Evolutionary conservation across 2,113 vertebrate genomes (phyloP), one percentile per base, ranked within the genome.

Genomic region (Nannospalax galili): DNA sequence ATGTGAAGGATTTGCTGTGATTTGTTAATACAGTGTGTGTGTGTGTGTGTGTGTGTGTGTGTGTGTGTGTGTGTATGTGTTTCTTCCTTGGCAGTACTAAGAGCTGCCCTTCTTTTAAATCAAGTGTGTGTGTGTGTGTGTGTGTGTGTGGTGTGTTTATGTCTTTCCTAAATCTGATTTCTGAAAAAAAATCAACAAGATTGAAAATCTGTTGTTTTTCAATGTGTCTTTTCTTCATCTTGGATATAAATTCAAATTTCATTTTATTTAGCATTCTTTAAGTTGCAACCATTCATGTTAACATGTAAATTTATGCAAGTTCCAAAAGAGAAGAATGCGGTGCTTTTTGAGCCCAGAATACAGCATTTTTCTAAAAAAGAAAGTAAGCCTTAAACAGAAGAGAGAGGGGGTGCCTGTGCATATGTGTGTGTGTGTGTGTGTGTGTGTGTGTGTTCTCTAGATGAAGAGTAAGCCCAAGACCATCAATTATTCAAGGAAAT

Each of bases 261-360:
- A 64, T 96, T 96, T 95, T 93, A 93, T 95, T 97, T 97, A 94
- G 94, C 86, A 64, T 91, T 96, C 94, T 97, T 96, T 93, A 95
- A 91, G 95, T 97, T 97, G 91, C 89, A 95, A 70, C 84, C 80
- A 87, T 97, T 94, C 92, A 69, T 87, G 79, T 97, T 97, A 97
- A 94, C 95, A 96, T 98, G 97, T 91, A 98, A 98, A 98, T 97
- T 91, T 97, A 96, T 97, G 95, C 97, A 96, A 92, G 96, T 82
- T 95, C 30, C 95, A 89, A 96, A 96, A 95, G 95, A 92, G 94
- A 97, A 93, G 95, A 95, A 95, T 96, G 96, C 95, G 86, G 94
- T 95, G 80, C 95, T 95, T 52, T 97, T 97, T 88, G 95, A 97
- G 96, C 67, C 37, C 88, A 96, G 86, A 95, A 92, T 70, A 85